These are phyloP conservation scores for Timema cristinae DNA, from an alignment of 2,888 invertebrate genomes.

Conservation along the genomic window DNA sequence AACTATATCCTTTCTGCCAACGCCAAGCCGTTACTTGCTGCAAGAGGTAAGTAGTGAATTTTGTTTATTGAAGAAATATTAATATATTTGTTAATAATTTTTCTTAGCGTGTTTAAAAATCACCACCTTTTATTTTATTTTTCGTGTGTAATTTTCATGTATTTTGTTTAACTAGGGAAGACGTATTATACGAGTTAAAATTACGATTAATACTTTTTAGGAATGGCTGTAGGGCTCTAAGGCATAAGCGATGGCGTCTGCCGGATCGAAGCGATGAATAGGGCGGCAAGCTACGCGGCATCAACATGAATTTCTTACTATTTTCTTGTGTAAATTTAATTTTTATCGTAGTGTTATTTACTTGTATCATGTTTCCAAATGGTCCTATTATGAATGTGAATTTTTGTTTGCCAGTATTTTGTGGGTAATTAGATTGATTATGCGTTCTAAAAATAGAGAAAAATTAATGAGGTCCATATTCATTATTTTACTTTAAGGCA, in stretches of 20 bases:
- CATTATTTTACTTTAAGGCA: conserved; percentile 24
- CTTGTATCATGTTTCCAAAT: not conserved
- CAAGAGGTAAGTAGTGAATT: conserved; percentile 24
- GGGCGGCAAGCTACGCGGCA: conserved; percentile 16
- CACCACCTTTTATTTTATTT: conserved; percentile 44
- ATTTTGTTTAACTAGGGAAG: conserved; percentile 33
- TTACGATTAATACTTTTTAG: conserved; percentile 9
- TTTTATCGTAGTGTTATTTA: conserved; percentile 7
- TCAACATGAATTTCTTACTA: conserved; percentile 1
- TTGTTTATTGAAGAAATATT: conserved; percentile 34
- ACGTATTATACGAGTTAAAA: conserved; percentile 38
- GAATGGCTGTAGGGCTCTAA: conserved; percentile 5
- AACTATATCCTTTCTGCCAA: conserved; percentile 23
- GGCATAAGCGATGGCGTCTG: conserved; percentile 23
- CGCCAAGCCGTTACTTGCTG: conserved; percentile 25
- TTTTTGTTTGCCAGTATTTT: conserved; percentile 21
- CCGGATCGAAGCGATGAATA: conserved; percentile 24
- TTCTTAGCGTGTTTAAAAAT: conserved; percentile 38
- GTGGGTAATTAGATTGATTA: conserved; percentile 12
- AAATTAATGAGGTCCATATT: conserved; percentile 27
- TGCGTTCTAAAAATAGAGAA: conserved; percentile 30
- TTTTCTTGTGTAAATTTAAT: conserved; percentile 18
- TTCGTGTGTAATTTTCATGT: conserved; percentile 42
- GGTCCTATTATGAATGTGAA: not conserved
- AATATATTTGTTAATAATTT: conserved; percentile 43